Evolutionary conservation across 2,113 vertebrate species (phyloP).

Genomic region (Oreochromis niloticus): DNA sequence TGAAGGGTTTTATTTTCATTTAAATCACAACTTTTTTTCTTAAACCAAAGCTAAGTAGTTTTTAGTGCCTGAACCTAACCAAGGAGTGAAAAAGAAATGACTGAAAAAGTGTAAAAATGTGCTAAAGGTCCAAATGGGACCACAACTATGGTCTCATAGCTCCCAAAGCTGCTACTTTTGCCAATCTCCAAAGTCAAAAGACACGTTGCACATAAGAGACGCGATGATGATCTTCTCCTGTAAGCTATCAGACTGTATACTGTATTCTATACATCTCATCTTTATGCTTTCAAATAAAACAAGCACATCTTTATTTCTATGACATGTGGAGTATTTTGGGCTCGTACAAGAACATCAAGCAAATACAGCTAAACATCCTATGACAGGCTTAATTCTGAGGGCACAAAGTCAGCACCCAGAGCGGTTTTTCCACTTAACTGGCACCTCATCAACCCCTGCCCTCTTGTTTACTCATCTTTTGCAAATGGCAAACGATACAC

Average conservation of each 20-base stretch:
- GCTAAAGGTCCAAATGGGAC: background rate
- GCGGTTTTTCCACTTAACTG: constrained; percentile 9
- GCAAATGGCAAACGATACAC: background rate
- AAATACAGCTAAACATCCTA: background rate
- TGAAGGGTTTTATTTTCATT: background rate
- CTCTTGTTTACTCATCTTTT: background rate
- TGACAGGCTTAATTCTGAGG: background rate
- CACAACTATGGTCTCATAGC: background rate
- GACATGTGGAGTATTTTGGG: background rate
- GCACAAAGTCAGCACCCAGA: background rate
- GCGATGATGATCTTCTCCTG: background rate
- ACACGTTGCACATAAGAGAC: background rate
- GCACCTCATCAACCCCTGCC: background rate
- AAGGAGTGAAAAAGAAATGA: background rate
- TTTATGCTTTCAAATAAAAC: background rate
- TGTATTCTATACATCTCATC: background rate
- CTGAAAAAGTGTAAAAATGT: background rate
- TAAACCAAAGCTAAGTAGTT: background rate
- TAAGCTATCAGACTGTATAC: background rate
- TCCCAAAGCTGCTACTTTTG: background rate
- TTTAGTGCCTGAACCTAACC: background rate
- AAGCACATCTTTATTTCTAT: background rate
- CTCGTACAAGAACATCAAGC: background rate
- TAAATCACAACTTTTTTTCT: background rate
- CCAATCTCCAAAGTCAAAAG: background rate